phyloP scores from a whole-genome alignment of 1,140 invertebrate genomes.

The Parapsyche elsis region DNA sequence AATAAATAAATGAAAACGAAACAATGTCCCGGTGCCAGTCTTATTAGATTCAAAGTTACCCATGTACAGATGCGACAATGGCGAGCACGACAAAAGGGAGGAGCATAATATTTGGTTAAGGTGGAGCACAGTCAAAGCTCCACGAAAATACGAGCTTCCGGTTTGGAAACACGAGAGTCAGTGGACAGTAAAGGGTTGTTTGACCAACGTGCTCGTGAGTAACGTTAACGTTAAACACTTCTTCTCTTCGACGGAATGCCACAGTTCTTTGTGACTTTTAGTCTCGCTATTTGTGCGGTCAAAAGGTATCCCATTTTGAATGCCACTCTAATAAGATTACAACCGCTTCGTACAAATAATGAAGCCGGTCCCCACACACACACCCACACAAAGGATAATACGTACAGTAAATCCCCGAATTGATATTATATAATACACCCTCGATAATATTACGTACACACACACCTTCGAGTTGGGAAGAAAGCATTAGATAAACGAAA shows the following conservation, averaged over 20 bases:
- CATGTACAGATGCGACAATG: background rate
- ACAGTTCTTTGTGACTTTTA: slow-evolving; percentile 31
- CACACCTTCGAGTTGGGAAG: too few relatives aligned
- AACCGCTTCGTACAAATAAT: background rate
- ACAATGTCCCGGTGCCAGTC: background rate
- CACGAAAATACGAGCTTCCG: background rate
- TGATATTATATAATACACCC: too few relatives aligned
- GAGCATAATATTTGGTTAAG: slow-evolving; percentile 5
- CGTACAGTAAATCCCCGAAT: too few relatives aligned
- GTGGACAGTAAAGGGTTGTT: slow-evolving; percentile 15
- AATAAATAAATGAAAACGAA: too few relatives aligned
- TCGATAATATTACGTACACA: too few relatives aligned
- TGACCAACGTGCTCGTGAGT: background rate
- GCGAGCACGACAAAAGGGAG: background rate
- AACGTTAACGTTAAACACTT: slow-evolving; percentile 6
- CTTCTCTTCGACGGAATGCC: background rate
- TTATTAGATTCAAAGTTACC: background rate
- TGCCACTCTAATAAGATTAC: background rate
- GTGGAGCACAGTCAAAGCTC: background rate
- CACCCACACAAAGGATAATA: too few relatives aligned
- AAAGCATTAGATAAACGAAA: too few relatives aligned
- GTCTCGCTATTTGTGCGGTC: slow-evolving; percentile 15
- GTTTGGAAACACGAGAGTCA: background rate
- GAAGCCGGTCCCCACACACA: background rate
- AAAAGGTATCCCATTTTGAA: slow-evolving; percentile 16